Base-by-base conservation (phyloP, 2,113 vertebrate genomes). In the Lagopus leucura region DNA sequence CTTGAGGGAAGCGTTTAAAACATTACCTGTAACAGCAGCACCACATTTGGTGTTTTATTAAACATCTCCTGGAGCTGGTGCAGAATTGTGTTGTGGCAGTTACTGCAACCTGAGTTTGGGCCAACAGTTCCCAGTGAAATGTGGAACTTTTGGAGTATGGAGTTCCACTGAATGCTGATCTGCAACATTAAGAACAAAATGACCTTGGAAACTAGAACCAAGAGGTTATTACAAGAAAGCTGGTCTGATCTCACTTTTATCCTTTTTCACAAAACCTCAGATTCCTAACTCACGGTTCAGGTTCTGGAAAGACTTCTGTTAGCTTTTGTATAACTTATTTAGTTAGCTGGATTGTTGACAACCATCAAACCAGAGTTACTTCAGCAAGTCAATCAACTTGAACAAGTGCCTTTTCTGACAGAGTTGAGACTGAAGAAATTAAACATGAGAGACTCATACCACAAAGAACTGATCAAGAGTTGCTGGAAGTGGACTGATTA, bases 51-150 rank as follows among this genome's bases (percentile, higher is more conserved):
- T 30, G 97, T 98, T 97, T 99, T 99, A 97, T 99, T 99, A 97
- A 99, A 99, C 99, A 99, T 99, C 96, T 99, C 99, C 96, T 99
- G 99, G 74, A 99, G 98, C 96, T 99, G 99, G 96, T 99, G 99
- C 64, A 99, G 98, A 97, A 99, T 99, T 83, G 99, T 99, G 96
- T 99, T 99, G 94, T 99, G 99, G 97, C 99, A 99, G 97, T 99
- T 99, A 97, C 99, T 99, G 96, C 99, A 99, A 96, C 99, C 99
- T 65, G 99, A 99, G 97, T 99, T 99, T 48, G 99, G 99, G 55
- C 99, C 99, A 95, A 99, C 99, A 16, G 99, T 99, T 94, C 99
- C 99, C 94, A 99, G 98, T 58, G 99, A 98, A 64, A 99, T 98
- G 93, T 99, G 99, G 96, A 99, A 99, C 79, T 99, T 99, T 48